Evolutionary conservation across 1,140 invertebrate species (phyloP).

Genomic region (Melipona quadrifasciata): DNA sequence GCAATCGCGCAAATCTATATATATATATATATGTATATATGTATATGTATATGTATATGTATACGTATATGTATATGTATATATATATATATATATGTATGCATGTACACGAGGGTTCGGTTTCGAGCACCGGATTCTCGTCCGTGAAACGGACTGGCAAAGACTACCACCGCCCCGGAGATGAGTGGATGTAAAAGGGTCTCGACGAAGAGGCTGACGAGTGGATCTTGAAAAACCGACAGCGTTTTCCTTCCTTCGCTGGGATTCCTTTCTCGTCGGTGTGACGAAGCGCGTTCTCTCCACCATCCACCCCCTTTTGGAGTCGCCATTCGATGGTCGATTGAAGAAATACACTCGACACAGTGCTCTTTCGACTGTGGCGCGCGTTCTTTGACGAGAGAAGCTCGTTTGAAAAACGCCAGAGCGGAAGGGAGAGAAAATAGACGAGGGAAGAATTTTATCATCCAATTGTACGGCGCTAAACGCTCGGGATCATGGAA

Average conservation of each 20-base stretch:
- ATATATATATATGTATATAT: not conserved
- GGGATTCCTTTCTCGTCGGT: not conserved
- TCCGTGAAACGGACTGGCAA: slow-evolving; percentile 35
- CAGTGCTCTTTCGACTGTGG: not conserved
- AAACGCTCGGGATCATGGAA: not conserved
- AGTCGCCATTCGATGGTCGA: not conserved
- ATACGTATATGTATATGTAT: not conserved
- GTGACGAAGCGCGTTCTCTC: not conserved
- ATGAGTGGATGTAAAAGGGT: slow-evolving; percentile 39
- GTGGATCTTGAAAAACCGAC: slow-evolving; percentile 35
- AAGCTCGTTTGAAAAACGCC: not conserved
- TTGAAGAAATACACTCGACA: slow-evolving; percentile 7
- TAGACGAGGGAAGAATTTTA: too few relatives aligned
- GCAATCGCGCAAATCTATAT: slow-evolving; percentile 7
- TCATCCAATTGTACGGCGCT: not conserved
- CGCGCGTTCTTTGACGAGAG: not conserved
- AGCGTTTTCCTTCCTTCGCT: slow-evolving; percentile 25
- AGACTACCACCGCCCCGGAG: slow-evolving; percentile 6
- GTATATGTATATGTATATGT: too few relatives aligned
- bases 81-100: too few relatives aligned
- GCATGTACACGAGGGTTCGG: not conserved
- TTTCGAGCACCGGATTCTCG: slow-evolving; percentile 2
- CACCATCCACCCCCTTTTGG: not conserved
- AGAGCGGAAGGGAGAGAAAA: too few relatives aligned
- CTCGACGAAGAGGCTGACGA: slow-evolving; percentile 28